phyloP scores from a whole-genome alignment of 1,140 invertebrate genomes.

The Pristionchus pacificus region DNA sequence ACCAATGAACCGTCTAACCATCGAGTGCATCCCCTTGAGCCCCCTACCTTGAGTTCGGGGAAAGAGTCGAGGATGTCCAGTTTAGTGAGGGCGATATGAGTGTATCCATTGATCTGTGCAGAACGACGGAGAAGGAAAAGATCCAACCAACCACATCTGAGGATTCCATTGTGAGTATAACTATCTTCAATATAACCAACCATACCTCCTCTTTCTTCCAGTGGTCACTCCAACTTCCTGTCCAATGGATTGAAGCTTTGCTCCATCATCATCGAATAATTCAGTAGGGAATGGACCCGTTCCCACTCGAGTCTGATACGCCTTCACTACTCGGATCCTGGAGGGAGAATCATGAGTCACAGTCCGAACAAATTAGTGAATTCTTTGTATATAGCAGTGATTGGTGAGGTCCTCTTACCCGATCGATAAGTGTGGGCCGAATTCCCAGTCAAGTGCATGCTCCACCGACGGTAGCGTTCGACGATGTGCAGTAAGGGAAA shows the following conservation, averaged over 20 bases:
- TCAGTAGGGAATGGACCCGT: conserved; percentile 97
- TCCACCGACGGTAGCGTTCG: conserved; percentile 96
- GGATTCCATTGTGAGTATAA: too few relatives aligned
- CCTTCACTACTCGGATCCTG: conserved; percentile 93
- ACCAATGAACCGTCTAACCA: too few relatives aligned
- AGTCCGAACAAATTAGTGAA: background rate
- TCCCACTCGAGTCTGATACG: conserved; percentile 94
- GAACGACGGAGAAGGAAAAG: too few relatives aligned
- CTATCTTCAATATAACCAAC: too few relatives aligned
- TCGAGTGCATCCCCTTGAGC: too few relatives aligned
- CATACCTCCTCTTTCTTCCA: conserved; percentile 72
- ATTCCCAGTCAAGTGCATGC: conserved; percentile 94
- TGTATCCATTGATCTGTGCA: too few relatives aligned
- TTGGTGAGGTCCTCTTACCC: background rate
- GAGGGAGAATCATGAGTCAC: conserved; percentile 58
- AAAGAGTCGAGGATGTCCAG: too few relatives aligned
- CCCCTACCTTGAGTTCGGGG: too few relatives aligned
- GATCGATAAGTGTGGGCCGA: conserved; percentile 78
- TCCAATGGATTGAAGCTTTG: conserved; percentile 77
- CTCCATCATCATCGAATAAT: conserved; percentile 63
- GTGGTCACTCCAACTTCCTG: conserved; percentile 94
- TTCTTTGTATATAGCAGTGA: background rate
- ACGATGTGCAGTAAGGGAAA: conserved; percentile 98
- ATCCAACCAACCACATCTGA: too few relatives aligned
- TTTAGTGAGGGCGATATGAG: too few relatives aligned